Percentiles rank a stretch among this genome's conserved stretches.
These are phyloP conservation scores for Columbina picui DNA, from an alignment of 2,113 vertebrate species.

Conservation along the genomic window DNA sequence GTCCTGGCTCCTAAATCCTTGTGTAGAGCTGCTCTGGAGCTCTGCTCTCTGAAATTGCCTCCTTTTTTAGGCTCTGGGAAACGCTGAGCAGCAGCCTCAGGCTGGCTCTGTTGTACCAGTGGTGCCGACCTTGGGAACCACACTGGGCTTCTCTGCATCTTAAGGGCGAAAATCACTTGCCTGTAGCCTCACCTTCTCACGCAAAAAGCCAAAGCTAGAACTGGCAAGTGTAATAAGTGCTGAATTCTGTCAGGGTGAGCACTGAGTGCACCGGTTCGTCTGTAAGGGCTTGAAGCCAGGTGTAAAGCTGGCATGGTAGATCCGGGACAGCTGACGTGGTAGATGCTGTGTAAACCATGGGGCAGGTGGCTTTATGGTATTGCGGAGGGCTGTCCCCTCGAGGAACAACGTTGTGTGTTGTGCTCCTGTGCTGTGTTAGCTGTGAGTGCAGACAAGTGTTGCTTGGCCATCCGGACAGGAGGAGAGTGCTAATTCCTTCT, in stretches of 20 bases:
- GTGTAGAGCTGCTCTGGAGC: not conserved
- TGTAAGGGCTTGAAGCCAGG: not conserved
- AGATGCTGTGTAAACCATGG: no score
- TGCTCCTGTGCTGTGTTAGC: not conserved
- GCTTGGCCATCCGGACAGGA: not conserved
- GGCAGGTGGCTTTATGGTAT: not conserved
- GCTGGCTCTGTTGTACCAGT: not conserved
- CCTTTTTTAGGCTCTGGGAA: not conserved
- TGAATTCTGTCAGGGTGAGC: not conserved
- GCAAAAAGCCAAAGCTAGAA: not conserved
- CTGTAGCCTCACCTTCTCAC: not conserved
- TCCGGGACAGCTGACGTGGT: no score
- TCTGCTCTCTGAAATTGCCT: not conserved
- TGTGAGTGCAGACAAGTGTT: not conserved
- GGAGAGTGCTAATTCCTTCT: not conserved
- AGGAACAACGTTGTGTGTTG: rapidly evolving
- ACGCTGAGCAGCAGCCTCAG: not conserved
- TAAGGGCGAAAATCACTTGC: not conserved
- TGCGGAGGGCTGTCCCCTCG: not conserved
- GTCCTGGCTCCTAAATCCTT: not conserved
- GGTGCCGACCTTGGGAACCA: not conserved
- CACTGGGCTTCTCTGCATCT: not conserved
- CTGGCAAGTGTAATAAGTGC: not conserved
- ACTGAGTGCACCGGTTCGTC: not conserved
- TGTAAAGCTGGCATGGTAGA: not conserved